Evolutionary conservation across 2,113 vertebrate species (phyloP).

Genomic region (Cololabis saira): DNA sequence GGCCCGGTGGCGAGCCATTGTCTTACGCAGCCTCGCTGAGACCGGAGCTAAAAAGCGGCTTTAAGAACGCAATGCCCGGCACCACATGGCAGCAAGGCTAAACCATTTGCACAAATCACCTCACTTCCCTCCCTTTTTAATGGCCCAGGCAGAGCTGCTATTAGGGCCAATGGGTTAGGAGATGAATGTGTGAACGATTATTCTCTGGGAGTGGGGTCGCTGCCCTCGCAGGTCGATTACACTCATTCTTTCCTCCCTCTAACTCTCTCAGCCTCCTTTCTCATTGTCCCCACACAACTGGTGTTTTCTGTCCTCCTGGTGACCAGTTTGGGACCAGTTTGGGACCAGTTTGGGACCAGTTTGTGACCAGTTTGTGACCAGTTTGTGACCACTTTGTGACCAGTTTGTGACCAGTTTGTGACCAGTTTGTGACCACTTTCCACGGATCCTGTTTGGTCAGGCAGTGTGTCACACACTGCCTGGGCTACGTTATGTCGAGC

Average conservation of each 20-base stretch:
- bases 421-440: constrained; percentile 20
- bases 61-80: constrained; percentile 41
- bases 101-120: constrained; percentile 73
- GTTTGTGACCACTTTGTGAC: no score
- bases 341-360: no score
- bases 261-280: constrained; percentile 11
- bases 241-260: constrained; percentile 12
- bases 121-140: constrained; percentile 59
- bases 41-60: constrained; percentile 46
- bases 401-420: no score
- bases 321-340: no score
- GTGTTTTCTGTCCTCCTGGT: no score
- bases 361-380: no score
- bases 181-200: constrained; percentile 78
- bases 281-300: constrained; percentile 5
- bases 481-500: constrained; percentile 4
- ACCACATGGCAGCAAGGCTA: constrained; percentile 49
- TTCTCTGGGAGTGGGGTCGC: constrained; percentile 70
- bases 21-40: constrained; percentile 47
- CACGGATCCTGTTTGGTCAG: constrained; percentile 14
- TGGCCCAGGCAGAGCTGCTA: constrained; percentile 66
- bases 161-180: constrained; percentile 70
- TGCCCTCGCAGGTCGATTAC: constrained; percentile 50
- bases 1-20: constrained; percentile 53
- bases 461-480: constrained; percentile 8